These are phyloP conservation scores for Acrobasis repandana DNA, from an alignment of 2,888 invertebrate species.

Conservation along the genomic window DNA sequence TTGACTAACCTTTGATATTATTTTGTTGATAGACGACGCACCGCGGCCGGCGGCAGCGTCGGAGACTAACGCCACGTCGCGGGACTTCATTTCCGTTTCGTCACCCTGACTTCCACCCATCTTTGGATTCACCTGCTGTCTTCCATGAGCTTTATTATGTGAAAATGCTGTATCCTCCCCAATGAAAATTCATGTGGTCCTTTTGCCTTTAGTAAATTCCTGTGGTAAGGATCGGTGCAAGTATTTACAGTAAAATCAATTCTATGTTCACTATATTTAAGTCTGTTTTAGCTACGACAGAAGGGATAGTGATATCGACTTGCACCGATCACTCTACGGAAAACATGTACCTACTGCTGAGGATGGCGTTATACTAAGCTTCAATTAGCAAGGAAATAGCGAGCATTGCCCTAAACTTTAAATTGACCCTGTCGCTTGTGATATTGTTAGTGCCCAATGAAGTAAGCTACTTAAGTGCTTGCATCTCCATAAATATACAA, in stretches of 20 bases:
- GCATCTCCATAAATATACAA: too few species aligned
- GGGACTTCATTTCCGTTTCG: not conserved
- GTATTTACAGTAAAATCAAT: too few species aligned
- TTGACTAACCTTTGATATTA: not conserved
- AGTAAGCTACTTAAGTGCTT: too few species aligned
- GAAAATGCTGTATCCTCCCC: not conserved
- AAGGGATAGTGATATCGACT: not conserved
- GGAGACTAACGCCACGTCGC: constrained; percentile 38
- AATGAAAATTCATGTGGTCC: not conserved
- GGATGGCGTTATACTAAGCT: too few species aligned
- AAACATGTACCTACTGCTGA: too few species aligned
- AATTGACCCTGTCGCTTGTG: too few species aligned
- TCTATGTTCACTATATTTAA: not conserved
- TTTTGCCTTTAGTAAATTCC: not conserved
- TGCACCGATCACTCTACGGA: too few species aligned
- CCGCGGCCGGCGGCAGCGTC: constrained; percentile 47
- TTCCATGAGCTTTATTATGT: not conserved
- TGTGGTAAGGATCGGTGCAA: not conserved
- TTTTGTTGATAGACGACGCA: constrained; percentile 53
- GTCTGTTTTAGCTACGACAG: not conserved
- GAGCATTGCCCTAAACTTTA: too few species aligned
- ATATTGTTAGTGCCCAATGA: too few species aligned
- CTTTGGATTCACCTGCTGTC: not conserved
- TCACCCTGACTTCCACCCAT: not conserved
- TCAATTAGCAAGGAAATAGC: too few species aligned